Conservation (phyloP, 2,113 vertebrate species). For the Notarius lentiginosus region DNA sequence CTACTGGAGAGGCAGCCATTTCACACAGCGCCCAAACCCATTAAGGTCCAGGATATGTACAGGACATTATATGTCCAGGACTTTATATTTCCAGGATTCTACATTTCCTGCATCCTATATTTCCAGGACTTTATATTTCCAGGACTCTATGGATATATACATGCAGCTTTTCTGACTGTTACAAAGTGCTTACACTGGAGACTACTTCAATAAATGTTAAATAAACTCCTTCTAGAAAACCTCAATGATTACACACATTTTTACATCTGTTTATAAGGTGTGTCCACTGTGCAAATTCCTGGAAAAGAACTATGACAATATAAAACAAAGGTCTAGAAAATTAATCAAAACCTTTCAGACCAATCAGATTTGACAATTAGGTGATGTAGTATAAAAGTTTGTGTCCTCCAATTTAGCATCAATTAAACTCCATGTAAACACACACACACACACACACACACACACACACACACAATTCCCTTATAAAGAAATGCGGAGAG, state of each 20-base stretch:
- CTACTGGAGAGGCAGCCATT: too few relatives aligned
- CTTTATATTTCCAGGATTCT: too few relatives aligned
- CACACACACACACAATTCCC: background rate
- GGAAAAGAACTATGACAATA: background rate
- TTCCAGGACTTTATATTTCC: background rate
- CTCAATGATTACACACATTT: background rate
- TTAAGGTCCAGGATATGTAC: too few relatives aligned
- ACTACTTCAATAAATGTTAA: background rate
- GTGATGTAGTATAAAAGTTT: background rate
- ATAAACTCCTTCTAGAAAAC: background rate
- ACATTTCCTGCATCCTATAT: background rate
- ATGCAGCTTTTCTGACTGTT: background rate
- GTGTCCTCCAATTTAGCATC: background rate
- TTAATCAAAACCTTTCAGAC: background rate
- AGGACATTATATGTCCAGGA: too few relatives aligned
- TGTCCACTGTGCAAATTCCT: background rate
- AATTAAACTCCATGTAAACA: background rate
- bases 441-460: slow-evolving; percentile 27
- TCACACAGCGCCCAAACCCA: too few relatives aligned
- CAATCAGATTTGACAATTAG: background rate
- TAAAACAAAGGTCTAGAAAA: background rate
- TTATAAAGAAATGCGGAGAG: background rate
- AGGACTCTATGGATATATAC: background rate
- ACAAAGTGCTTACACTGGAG: background rate
- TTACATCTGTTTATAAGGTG: background rate